These are phyloP conservation scores for Eudemis profundana DNA, from an alignment of 2,888 invertebrate genomes.

Conservation along the genomic window DNA sequence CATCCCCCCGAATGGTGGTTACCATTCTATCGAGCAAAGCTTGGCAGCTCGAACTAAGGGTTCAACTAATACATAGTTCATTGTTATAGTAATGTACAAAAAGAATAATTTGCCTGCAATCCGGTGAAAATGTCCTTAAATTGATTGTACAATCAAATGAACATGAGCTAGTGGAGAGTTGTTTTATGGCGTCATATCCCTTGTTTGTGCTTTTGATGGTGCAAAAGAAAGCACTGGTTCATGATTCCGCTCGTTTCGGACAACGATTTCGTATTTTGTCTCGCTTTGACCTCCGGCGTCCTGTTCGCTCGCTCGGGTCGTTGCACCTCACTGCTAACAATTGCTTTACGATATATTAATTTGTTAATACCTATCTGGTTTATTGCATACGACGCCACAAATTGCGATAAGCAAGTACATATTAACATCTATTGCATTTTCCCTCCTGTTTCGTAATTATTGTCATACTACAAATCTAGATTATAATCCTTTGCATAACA, in stretches of 20 bases:
- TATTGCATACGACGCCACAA: conserved; percentile 8
- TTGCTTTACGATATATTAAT: conserved; percentile 50
- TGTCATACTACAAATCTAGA: not conserved
- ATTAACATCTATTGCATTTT: conserved; percentile 2
- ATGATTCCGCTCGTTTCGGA: conserved; percentile 61
- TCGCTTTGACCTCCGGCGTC: conserved; percentile 38
- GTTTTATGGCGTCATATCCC: conserved; percentile 1
- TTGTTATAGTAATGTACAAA: too few relatives aligned
- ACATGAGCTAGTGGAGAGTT: too few relatives aligned
- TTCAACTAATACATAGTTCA: too few relatives aligned
- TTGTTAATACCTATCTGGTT: conserved; percentile 31
- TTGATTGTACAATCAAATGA: too few relatives aligned
- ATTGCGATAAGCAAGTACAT: conserved; percentile 16
- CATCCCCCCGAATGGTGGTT: too few relatives aligned
- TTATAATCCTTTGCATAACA: not conserved
- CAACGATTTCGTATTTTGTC: conserved; percentile 55
- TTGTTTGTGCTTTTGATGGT: not conserved
- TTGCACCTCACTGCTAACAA: conserved; percentile 49
- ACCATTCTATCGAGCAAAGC: too few relatives aligned
- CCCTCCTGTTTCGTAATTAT: not conserved
- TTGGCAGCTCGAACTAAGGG: too few relatives aligned
- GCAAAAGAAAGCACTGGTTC: conserved; percentile 53
- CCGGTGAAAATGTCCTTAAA: too few relatives aligned
- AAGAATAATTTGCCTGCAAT: too few relatives aligned
- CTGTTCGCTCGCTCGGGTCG: conserved; percentile 44